These are phyloP conservation scores for Grapholita molesta DNA, from an alignment of 1,140 invertebrate species.

Conservation along the genomic window DNA sequence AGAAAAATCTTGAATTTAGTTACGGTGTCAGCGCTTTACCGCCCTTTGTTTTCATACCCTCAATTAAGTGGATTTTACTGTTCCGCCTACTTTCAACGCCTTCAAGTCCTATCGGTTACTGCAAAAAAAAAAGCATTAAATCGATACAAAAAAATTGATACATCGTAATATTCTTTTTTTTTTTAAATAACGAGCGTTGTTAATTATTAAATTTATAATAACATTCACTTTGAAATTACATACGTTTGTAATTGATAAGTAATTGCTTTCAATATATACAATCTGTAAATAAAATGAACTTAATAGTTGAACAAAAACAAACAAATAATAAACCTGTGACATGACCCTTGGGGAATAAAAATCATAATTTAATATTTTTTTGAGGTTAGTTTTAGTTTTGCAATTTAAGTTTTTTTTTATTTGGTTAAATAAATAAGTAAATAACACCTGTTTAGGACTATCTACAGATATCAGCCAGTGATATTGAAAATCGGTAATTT, in stretches of 20 bases:
- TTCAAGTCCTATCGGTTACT: neutral
- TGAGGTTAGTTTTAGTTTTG: neutral
- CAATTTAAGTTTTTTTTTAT: neutral
- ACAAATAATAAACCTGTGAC: too few species aligned
- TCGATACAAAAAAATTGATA: neutral
- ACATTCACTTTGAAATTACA: too few species aligned
- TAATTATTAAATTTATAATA: too few species aligned
- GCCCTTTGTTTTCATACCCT: neutral
- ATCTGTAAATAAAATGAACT: too few species aligned
- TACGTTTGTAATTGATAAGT: too few species aligned
- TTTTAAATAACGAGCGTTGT: too few species aligned
- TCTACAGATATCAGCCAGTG: conserved; percentile 11
- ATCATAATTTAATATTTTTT: neutral
- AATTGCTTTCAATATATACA: too few species aligned
- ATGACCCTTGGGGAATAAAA: too few species aligned
- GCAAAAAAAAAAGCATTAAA: neutral
- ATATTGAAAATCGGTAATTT: conserved; percentile 9
- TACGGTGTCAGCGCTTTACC: neutral
- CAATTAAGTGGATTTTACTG: neutral
- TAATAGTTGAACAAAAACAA: too few species aligned
- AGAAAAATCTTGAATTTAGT: too few species aligned
- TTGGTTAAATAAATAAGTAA: too few species aligned
- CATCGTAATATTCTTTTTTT: too few species aligned
- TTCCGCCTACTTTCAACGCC: neutral
- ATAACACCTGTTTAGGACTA: neutral